phyloP scores from a whole-genome alignment of 2,797 vertebrate genomes.

The Taenioides sp. region DNA sequence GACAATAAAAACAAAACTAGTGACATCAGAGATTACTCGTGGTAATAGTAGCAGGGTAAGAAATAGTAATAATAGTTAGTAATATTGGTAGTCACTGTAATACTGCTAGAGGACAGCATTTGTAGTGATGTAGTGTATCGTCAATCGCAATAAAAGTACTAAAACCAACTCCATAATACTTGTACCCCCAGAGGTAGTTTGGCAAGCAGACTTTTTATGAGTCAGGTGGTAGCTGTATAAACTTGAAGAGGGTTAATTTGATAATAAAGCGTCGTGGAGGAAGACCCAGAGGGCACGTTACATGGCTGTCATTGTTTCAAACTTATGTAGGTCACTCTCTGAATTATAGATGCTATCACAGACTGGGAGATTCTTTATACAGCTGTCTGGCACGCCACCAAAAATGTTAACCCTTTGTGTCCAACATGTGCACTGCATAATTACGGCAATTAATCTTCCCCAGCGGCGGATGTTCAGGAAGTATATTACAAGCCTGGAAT shows the following conservation, averaged over 20 bases:
- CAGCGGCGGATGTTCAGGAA: constrained; percentile 15
- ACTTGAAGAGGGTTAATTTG: constrained; percentile 34
- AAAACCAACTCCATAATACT: neutral
- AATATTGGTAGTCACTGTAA: neutral
- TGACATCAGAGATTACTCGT: too few relatives aligned
- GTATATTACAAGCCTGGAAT: neutral
- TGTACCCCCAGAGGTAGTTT: neutral
- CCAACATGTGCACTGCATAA: constrained; percentile 27
- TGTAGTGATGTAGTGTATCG: neutral
- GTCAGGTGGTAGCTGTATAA: constrained; percentile 32
- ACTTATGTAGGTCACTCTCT: constrained; percentile 45
- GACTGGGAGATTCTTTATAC: constrained; percentile 26
- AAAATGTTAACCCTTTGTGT: constrained; percentile 33
- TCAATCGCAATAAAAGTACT: neutral
- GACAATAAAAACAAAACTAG: too few relatives aligned
- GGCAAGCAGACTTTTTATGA: neutral
- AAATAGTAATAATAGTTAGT: neutral
- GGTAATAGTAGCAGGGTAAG: too few relatives aligned
- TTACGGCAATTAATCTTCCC: constrained; percentile 35
- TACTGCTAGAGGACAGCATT: neutral
- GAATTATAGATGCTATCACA: constrained; percentile 42
- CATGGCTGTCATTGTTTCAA: constrained; percentile 31
- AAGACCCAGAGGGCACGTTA: constrained; percentile 13
- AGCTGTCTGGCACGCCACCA: constrained; percentile 39
- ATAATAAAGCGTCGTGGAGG: constrained; percentile 29